Evolutionary conservation across 1,140 invertebrate genomes (phyloP).

Genomic region (Meteorus sp.): DNA sequence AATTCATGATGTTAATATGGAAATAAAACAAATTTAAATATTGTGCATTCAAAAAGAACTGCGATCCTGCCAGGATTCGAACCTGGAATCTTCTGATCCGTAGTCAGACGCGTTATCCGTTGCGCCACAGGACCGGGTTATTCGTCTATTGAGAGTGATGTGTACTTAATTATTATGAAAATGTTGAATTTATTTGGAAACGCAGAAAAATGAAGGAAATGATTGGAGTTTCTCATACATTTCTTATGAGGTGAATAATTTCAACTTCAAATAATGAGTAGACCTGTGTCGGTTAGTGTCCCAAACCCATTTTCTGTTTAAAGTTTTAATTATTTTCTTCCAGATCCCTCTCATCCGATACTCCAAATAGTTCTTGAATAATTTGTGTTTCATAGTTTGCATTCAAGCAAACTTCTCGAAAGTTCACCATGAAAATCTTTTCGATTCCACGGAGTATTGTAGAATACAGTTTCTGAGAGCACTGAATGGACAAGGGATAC

Average conservation of each 20-base stretch:
- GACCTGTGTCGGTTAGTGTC: no score
- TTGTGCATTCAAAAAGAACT: no score
- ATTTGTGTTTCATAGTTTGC: conserved; percentile 16
- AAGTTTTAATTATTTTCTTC: no score
- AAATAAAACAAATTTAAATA: background rate
- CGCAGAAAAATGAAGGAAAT: background rate
- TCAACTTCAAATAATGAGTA: no score
- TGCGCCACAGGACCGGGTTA: conserved; percentile 75
- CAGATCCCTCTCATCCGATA: no score
- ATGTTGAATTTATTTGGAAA: no score
- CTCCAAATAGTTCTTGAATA: conserved; percentile 18
- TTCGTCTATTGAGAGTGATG: conserved; percentile 9
- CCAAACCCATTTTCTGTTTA: no score
- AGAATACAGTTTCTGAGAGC: background rate
- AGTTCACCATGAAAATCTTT: conserved; percentile 29
- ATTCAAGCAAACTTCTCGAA: conserved; percentile 23
- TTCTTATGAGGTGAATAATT: no score
- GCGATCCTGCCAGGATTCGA: conserved; percentile 86
- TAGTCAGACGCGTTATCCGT: conserved; percentile 91
- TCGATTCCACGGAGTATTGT: background rate
- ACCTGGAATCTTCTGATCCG: conserved; percentile 90
- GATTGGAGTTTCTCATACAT: no score
- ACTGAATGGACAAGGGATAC: background rate
- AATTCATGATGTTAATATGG: background rate
- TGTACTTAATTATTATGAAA: conserved; percentile 14